Conservation (phyloP, 2,888 invertebrate genomes). For the Perdita meconis region DNA sequence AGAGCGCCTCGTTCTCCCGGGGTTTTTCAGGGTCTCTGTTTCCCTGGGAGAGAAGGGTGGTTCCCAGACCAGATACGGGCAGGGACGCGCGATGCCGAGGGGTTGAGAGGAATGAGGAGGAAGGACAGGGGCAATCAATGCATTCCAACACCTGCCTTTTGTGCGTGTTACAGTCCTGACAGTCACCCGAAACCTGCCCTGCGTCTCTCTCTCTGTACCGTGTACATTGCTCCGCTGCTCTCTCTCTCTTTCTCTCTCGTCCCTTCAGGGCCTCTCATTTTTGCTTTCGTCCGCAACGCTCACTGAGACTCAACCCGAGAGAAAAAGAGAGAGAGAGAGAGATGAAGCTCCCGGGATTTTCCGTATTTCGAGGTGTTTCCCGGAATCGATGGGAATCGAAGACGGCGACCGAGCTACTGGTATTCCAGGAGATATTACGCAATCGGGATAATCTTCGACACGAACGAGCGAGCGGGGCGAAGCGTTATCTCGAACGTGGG, state of each 20-base stretch:
- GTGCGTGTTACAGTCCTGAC: conserved; percentile 67
- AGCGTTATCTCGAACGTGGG: conserved; percentile 18
- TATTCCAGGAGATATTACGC: conserved; percentile 18
- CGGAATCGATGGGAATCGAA: background rate
- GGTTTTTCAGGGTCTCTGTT: conserved; percentile 16
- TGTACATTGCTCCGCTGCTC: too few relatives aligned
- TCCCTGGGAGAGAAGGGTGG: conserved; percentile 56
- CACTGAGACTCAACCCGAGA: background rate
- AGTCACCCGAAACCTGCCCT: conserved; percentile 67
- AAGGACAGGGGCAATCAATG: conserved; percentile 72
- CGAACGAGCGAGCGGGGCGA: background rate
- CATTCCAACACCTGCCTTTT: conserved; percentile 81
- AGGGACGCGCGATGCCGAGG: conserved; percentile 36
- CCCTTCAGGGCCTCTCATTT: conserved; percentile 53
- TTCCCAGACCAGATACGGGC: conserved; percentile 56
- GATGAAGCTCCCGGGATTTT: too few relatives aligned
- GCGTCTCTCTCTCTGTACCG: conserved; percentile 44
- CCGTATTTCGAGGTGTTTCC: background rate
- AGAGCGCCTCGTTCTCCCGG: conserved; percentile 33
- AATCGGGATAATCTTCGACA: conserved; percentile 17
- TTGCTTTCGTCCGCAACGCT: background rate
- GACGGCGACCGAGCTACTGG: background rate
- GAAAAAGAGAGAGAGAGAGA: too few relatives aligned
- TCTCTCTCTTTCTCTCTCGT: too few relatives aligned
- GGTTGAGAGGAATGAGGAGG: conserved; percentile 25